Percentiles rank a stretch among this genome's conserved stretches.
Evolutionary conservation across 2,113 vertebrate species (phyloP).

Genomic region (Oceanodroma tethys): DNA sequence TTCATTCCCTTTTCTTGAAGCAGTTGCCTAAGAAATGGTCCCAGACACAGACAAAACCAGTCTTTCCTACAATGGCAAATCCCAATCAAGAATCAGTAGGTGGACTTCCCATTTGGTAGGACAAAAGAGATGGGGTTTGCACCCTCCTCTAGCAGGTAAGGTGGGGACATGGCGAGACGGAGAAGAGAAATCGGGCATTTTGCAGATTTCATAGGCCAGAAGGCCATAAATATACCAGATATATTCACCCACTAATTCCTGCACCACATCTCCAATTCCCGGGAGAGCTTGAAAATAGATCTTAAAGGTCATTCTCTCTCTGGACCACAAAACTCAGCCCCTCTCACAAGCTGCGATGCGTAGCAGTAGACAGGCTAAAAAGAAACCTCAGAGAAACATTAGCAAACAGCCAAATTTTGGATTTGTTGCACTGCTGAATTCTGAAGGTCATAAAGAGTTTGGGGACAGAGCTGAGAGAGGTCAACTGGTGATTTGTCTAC

Average conservation of each 20-base stretch:
- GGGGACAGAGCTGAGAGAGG: background rate
- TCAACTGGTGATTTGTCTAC: background rate
- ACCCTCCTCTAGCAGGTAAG: background rate
- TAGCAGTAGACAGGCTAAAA: background rate
- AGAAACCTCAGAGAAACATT: background rate
- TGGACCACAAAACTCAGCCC: background rate
- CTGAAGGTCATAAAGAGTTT: background rate
- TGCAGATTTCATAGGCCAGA: background rate
- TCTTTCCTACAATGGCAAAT: background rate
- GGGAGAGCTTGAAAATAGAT: background rate
- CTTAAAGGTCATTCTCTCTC: background rate
- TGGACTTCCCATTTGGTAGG: background rate
- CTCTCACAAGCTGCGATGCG: background rate
- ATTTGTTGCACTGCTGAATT: background rate
- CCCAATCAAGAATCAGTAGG: background rate
- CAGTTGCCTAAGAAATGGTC: background rate
- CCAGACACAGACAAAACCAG: background rate
- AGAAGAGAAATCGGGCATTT: background rate
- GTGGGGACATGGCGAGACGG: fast-evolving
- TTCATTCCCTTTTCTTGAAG: background rate
- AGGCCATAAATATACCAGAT: background rate
- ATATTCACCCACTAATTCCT: background rate
- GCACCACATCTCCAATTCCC: background rate
- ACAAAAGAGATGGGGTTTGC: background rate
- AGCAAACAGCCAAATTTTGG: background rate